Base-by-base conservation (phyloP, 92 coral and sea anemone genomes). In the Paragorgia papillata region DNA sequence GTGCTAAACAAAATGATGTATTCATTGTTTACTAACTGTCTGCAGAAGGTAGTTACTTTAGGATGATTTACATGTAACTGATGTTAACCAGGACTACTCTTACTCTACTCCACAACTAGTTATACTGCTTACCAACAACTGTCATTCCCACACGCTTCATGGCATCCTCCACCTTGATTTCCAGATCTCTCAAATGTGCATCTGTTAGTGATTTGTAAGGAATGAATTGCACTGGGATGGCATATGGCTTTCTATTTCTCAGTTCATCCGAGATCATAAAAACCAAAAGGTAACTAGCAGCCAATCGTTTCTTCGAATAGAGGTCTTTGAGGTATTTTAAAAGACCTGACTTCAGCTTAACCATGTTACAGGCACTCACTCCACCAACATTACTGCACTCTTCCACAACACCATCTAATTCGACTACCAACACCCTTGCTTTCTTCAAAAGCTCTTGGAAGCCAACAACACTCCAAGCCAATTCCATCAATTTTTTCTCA, bases 401-500 rank as follows among this genome's bases (percentile, higher is more conserved):
- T n/a, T 28, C 43, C 29, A 61, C 13, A 18, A 28, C 22, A 61
- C 43, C 43, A 9, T 18, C 67, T 28, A 61, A 61, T 25, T 61
- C 67, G 15, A 61, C 20, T 9, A 28, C 40, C 67, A 61, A 32
- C 6, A 28, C 40, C 40, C 29, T 61, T 32, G 67, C 82, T 43
- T 60, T 44, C 64, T 85, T 85, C 12, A 79, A 30, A 31, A 85
- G 75, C 60, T 71, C 88, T 65, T 70, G 65, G 32, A 80, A 79
- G 53, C 88, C 88, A 13, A 53, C 57, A 62, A 49, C 65, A 64
- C 65, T 63, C 88, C 88, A 85, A 19, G 88, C 75, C 83, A 76
- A 61, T 71, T 76, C 83, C 84, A 85, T 85, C 70, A 80, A 19
- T 8, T 37, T 49, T 0, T 30, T 56, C 30, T 82, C 85, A 14